These are phyloP conservation scores for Pica pica DNA, from an alignment of 2,113 vertebrate genomes.

Conservation along the genomic window DNA sequence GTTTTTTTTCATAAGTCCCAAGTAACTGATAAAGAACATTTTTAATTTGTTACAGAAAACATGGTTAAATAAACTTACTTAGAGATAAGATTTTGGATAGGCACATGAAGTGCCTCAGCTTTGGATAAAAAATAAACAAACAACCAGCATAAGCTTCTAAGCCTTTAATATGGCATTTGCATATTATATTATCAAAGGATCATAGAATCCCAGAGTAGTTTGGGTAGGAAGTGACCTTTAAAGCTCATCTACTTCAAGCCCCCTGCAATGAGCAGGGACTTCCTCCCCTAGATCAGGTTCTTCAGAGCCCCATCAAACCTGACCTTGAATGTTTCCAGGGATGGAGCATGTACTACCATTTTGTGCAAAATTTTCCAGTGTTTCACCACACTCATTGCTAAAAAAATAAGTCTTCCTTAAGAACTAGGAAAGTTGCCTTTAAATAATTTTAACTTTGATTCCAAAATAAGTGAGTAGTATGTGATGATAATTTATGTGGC, in stretches of 20 bases:
- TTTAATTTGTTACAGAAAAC: not conserved
- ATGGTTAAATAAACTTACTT: not conserved
- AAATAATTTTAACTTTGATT: not conserved
- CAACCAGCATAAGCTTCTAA: not conserved
- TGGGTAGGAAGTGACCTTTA: not conserved
- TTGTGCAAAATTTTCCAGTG: not conserved
- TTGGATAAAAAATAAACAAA: not conserved
- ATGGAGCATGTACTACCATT: not conserved
- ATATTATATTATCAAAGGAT: not conserved
- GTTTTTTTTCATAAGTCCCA: not conserved
- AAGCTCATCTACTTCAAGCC: not conserved
- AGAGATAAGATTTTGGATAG: not conserved
- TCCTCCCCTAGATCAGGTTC: not conserved
- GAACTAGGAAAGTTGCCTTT: not conserved
- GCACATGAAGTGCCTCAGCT: not conserved
- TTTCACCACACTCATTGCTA: not conserved
- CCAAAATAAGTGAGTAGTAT: not conserved
- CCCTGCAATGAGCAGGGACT: not conserved
- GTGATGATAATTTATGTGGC: not conserved
- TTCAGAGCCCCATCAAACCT: not conserved
- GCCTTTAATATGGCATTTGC: not conserved
- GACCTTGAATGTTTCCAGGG: not conserved
- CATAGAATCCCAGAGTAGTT: not conserved
- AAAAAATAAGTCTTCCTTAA: not conserved
- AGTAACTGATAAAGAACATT: not conserved